Base-by-base conservation (phyloP, 2,888 invertebrate genomes). In the Poecilobothrus nobilitatus region DNA sequence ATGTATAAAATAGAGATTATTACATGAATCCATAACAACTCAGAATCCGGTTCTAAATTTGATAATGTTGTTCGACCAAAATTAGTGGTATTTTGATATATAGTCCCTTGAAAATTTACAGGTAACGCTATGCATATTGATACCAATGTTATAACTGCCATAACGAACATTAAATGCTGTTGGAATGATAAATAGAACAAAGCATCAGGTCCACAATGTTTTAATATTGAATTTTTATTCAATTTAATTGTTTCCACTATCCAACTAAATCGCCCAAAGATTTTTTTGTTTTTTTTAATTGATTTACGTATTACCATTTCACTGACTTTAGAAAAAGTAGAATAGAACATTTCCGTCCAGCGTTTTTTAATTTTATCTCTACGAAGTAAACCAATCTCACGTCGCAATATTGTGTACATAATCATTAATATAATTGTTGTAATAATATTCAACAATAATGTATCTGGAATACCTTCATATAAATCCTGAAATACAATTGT, bases 141-240 rank as follows among this genome's bases (percentile, higher is more conserved):
- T 70, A 94, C 85, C 20, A 91, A 77, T 44, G 90, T 92, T 68
- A 97, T 89, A 68, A 95, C 86, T 66, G 87, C 85, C 83, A 92
- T 89, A 69, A 95, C 87, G 22, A 91, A 84, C 76, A 97, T 91
- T 68, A 97, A 85, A 82, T 97, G 94, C 74, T 93, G 87, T 82
- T 97, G 95, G 81, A 97, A 97, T 15, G 93, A 91, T 70, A 97
- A 84, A 81, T 97, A 97, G 80, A 96, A 91, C 37, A 95, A 88
- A 18, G 97, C 96, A 84, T 97, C 97, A 0, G 91, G 91, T 0
- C 97, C 97, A 76, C 92, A 91, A 79, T 92, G 90, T 68, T 86
- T 83, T 65, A 90, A 84, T 66, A 95, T 89, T 73, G 88, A 86
- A 71, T 88, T 87, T 67, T 86, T 86, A 81, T 89, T 91, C 65